These are phyloP conservation scores for Podabrus alpinus DNA, from an alignment of 2,888 invertebrate genomes.

Conservation along the genomic window DNA sequence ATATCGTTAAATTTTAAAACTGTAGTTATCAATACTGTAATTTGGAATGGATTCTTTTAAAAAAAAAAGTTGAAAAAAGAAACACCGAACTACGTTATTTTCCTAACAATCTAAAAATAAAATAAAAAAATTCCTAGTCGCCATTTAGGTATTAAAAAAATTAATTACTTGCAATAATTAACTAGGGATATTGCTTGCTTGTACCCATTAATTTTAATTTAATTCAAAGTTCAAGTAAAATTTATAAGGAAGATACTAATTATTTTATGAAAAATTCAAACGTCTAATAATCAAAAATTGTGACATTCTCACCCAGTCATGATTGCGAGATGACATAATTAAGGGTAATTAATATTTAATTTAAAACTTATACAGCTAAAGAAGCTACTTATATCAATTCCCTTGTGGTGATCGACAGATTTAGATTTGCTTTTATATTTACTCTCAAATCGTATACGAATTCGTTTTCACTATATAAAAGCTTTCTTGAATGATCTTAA, in stretches of 20 bases:
- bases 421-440: constrained; percentile 2
- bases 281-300: too few species aligned
- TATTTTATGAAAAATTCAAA: not conserved
- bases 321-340: not conserved
- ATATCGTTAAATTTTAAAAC: too few species aligned
- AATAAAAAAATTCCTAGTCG: not conserved
- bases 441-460: not conserved
- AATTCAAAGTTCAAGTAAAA: not conserved
- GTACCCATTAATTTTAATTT: not conserved
- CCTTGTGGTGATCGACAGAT: not conserved
- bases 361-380: not conserved
- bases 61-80: too few species aligned
- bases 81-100: not conserved
- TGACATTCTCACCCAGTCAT: too few species aligned
- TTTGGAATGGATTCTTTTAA: too few species aligned
- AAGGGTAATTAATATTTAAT: not conserved
- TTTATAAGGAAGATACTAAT: not conserved
- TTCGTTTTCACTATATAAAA: not conserved
- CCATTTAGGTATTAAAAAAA: not conserved
- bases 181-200: not conserved
- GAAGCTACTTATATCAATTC: not conserved
- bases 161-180: not conserved
- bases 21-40: not conserved
- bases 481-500: not conserved
- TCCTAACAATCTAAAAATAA: not conserved